Conservation (phyloP, 2,113 vertebrate species). For the human (Homo sapiens) region DNA sequence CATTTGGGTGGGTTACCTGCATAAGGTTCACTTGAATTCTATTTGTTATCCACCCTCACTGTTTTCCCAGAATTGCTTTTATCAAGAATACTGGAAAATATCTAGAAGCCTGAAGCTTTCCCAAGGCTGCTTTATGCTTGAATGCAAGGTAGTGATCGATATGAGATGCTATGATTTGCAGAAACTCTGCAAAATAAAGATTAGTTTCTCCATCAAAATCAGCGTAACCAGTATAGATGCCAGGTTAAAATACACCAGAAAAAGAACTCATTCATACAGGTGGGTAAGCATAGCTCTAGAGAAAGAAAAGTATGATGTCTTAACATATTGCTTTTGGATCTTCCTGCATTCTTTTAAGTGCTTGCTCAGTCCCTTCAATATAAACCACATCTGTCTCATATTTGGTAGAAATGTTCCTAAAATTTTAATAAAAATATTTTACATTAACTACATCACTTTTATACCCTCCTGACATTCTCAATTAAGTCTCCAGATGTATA, state of each 20-base stretch:
- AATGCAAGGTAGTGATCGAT: background rate
- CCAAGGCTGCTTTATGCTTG: background rate
- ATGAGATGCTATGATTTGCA: background rate
- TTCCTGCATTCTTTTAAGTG: background rate
- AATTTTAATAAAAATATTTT: background rate
- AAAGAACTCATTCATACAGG: background rate
- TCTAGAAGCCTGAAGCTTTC: background rate
- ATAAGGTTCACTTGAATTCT: background rate
- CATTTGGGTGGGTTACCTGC: background rate
- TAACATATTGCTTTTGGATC: background rate
- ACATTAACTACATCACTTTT: background rate
- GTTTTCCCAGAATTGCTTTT: background rate
- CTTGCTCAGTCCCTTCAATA: background rate
- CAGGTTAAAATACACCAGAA: background rate
- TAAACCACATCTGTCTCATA: background rate
- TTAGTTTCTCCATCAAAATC: slow-evolving; percentile 1
- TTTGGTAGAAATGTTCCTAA: background rate
- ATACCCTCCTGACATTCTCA: background rate
- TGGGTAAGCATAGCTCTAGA: background rate
- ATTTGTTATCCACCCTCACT: background rate
- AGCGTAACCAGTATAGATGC: background rate
- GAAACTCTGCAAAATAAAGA: slow-evolving; percentile 7
- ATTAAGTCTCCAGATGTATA: background rate
- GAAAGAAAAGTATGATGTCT: background rate
- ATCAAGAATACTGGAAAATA: slow-evolving; percentile 2